A percentile compares a stretch with the other conserved stretches of the same genome.
These are phyloP conservation scores for Drosophila testacea DNA, from an alignment of 2,888 invertebrate genomes.

Conservation along the genomic window DNA sequence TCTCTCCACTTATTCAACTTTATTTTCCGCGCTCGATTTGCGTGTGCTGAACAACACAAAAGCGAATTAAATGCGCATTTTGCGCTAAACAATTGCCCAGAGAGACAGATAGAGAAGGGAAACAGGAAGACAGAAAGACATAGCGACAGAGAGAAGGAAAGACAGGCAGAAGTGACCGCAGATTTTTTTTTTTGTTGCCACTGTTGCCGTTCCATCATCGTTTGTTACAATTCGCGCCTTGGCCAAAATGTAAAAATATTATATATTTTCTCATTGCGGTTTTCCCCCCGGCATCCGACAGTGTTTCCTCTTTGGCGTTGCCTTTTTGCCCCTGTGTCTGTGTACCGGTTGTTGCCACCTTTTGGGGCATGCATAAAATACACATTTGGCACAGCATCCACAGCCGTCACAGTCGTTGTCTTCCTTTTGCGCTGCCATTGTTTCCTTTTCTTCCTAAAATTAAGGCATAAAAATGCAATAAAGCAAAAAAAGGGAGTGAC, in stretches of 20 bases:
- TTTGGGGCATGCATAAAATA: constrained; percentile 77
- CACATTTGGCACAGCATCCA: constrained; percentile 66
- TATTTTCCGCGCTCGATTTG: constrained; percentile 69
- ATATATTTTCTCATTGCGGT: constrained; percentile 56
- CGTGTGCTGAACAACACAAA: constrained; percentile 42
- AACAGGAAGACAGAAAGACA: neutral
- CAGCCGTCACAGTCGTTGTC: constrained; percentile 50
- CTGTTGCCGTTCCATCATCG: constrained; percentile 49
- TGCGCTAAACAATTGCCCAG: constrained; percentile 72
- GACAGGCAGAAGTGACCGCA: constrained; percentile 31
- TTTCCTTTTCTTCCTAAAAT: constrained; percentile 64
- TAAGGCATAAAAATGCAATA: constrained; percentile 77
- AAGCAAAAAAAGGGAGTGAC: constrained; percentile 53
- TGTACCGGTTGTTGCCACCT: constrained; percentile 63
- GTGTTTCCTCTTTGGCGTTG: constrained; percentile 17
- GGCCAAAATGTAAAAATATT: constrained; percentile 35
- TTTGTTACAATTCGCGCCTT: constrained; percentile 72
- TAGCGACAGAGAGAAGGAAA: neutral
- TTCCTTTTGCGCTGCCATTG: constrained; percentile 43
- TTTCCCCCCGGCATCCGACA: constrained; percentile 31
- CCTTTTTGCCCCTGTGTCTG: constrained; percentile 14
- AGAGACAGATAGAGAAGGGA: neutral
- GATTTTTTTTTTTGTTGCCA: constrained; percentile 25
- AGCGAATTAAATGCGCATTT: constrained; percentile 78
- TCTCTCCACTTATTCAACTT: constrained; percentile 17